Evolutionary conservation across 1,140 invertebrate genomes (phyloP).

Genomic region (Bombyx mandarina): DNA sequence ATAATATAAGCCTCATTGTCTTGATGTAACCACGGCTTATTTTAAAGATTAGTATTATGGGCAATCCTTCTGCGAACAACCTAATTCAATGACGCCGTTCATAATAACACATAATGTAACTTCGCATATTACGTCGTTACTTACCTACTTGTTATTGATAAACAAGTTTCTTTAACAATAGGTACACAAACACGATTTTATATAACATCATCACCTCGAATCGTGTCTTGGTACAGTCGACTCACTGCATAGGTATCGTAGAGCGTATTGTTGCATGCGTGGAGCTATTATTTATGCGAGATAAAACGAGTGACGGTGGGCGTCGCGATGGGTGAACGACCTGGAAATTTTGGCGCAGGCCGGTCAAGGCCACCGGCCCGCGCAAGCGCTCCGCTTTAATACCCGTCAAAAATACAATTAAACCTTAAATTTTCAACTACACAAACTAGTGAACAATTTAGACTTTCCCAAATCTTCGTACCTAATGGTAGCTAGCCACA

Average conservation of each 20-base stretch:
- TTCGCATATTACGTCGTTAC: slow-evolving; percentile 14
- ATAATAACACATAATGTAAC: slow-evolving; percentile 19
- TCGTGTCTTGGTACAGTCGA: slow-evolving; percentile 4
- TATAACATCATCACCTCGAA: slow-evolving; percentile 35
- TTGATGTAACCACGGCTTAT: neutral
- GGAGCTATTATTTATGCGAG: slow-evolving; percentile 44
- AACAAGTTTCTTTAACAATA: slow-evolving; percentile 58
- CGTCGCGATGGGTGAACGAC: slow-evolving; percentile 59
- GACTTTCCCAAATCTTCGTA: too few species aligned
- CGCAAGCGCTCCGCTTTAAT: slow-evolving; percentile 34
- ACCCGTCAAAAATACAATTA: too few species aligned
- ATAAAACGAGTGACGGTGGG: slow-evolving; percentile 54
- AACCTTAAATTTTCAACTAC: too few species aligned
- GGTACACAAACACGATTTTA: slow-evolving; percentile 47
- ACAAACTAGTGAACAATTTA: too few species aligned
- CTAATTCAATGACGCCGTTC: neutral
- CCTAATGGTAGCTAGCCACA: too few species aligned
- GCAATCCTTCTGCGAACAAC: too few species aligned
- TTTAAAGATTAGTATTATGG: too few species aligned
- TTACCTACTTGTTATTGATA: slow-evolving; percentile 44
- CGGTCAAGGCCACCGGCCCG: slow-evolving; percentile 62
- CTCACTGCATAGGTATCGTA: slow-evolving; percentile 7
- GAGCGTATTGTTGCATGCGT: slow-evolving; percentile 10
- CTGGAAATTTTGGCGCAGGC: slow-evolving; percentile 69
- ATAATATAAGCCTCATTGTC: neutral